Evolutionary conservation across 2,113 vertebrate genomes (phyloP), one percentile per base, ranked within the genome.

Genomic region (Toxotes chatareus): DNA sequence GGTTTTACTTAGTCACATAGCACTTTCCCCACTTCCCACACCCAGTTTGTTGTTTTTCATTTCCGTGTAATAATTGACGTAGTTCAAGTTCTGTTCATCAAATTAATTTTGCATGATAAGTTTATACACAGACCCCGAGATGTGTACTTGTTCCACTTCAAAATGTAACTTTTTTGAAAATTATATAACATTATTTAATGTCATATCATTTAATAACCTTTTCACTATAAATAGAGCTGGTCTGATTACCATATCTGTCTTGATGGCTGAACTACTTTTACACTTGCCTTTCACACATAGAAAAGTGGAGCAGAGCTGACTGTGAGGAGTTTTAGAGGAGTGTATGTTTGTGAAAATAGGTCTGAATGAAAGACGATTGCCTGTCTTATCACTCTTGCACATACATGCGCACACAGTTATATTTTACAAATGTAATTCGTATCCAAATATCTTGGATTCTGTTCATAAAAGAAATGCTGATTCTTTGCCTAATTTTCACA

Each of bases 351-450:
- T 69, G 38, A 27, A 74, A 56, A 62, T 44, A 74, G 32, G 53
- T 81, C 34, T 74, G 34, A 34, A 53, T 81, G 36, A 74, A 53
- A 51, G 12, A 74, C 53, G 55, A 51, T 13, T 44, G 57, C 8
- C 23, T 42, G 3, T 11, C 5, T 66, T 78, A 4, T 56, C 61
- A 55, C 60, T 8, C 8, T 10, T 27, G 27, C 38, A 13, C 9
- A 40, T 8, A 4, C 1, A 17, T 21, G 31, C 21, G 31, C 13
- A 23, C 19, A 9, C 7, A 21, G 14, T 38, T 38, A 0, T 61
- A 59, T 16, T 56, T 10, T 13, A 23, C 16, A 47, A 47, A 51
- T 51, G 16, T 51, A 13, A 14, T 12, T 14, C 44, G 2, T 46
- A 14, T 46, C 3, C 16, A 44, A 12, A 56, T 12, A 11, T n/a